Percentiles rank a stretch among this genome's conserved stretches.
phyloP scores from a whole-genome alignment of 2,113 vertebrate species.

The Strigops habroptila region DNA sequence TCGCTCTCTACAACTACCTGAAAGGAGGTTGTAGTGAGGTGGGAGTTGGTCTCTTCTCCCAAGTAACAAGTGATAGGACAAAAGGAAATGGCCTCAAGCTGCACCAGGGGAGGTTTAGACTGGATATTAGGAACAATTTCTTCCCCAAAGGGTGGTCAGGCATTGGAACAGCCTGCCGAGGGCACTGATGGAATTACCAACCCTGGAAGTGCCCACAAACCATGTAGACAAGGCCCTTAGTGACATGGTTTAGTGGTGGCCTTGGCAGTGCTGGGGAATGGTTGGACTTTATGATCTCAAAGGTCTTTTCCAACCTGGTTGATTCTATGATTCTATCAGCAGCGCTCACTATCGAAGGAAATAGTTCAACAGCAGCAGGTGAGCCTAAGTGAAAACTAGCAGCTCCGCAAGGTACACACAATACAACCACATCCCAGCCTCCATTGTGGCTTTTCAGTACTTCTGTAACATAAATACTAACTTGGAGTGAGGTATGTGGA shows the following conservation, averaged over 20 bases:
- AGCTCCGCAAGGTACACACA: neutral
- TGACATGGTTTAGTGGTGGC: neutral
- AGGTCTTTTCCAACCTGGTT: neutral
- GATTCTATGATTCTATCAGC: neutral
- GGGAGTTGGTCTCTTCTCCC: neutral
- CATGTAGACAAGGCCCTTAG: neutral
- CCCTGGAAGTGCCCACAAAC: neutral
- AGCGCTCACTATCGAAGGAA: fast-evolving
- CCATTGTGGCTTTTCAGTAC: neutral
- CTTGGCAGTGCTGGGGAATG: neutral
- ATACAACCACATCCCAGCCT: neutral
- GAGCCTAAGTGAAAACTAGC: neutral
- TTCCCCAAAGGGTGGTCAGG: neutral
- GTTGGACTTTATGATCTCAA: neutral
- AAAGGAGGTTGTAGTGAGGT: neutral
- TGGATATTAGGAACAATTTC: neutral
- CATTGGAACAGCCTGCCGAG: neutral
- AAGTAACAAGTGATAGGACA: neutral
- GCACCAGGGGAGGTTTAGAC: neutral
- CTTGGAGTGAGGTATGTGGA: neutral
- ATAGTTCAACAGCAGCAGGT: neutral
- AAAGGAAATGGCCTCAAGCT: neutral
- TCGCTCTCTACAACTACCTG: neutral
- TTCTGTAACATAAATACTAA: neutral
- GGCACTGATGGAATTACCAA: neutral